These are phyloP conservation scores for Theodoxus fluviatilis DNA, from an alignment of 2,888 invertebrate species.

Conservation along the genomic window DNA sequence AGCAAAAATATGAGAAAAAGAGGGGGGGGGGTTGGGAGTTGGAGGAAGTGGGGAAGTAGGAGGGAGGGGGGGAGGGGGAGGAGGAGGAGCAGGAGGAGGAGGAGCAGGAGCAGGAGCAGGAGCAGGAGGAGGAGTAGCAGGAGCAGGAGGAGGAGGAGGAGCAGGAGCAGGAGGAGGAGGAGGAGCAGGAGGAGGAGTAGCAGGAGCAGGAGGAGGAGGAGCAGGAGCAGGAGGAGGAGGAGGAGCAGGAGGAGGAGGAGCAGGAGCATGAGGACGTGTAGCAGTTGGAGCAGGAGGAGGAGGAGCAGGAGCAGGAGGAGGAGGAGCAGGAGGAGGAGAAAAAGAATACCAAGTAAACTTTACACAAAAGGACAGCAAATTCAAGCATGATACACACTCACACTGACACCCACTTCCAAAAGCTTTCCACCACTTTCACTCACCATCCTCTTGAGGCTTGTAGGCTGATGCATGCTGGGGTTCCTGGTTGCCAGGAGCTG, in stretches of 20 bases:
- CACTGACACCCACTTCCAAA: no score
- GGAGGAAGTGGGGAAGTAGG: not conserved
- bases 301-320: no score
- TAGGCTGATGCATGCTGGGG: constrained; percentile 22
- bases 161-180: not conserved
- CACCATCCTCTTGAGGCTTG: constrained; percentile 27
- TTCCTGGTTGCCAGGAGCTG: not conserved
- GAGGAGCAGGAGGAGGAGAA: no score
- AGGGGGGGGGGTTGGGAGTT: not conserved
- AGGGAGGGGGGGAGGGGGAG: not conserved
- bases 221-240: no score
- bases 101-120: not conserved
- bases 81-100: not conserved
- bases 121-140: not conserved
- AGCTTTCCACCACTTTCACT: no score
- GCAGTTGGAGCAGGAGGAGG: no score
- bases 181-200: not conserved
- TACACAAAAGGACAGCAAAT: no score
- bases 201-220: not conserved
- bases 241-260: no score
- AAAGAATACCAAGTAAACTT: no score
- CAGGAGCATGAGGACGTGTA: no score
- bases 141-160: not conserved
- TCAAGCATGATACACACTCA: no score
- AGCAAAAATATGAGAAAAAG: not conserved